A percentile compares a stretch with the other conserved stretches of the same genome.
Conservation (phyloP, 1,140 invertebrate genomes). For the Drosophila ohnishii region DNA sequence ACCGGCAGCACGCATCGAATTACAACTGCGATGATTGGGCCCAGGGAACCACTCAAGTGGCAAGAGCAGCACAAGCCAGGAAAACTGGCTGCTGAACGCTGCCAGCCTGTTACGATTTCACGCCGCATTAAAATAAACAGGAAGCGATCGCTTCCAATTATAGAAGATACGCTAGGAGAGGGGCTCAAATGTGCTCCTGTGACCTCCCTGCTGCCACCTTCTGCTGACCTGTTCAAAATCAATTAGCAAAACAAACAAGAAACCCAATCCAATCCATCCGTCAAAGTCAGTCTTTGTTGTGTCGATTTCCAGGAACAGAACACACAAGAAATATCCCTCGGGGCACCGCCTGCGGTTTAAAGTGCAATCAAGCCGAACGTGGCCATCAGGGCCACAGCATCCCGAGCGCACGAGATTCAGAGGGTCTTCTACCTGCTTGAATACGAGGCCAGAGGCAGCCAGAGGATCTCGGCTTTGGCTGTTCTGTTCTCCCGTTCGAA, state of each 20-base stretch:
- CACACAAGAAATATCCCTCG: conserved; percentile 1
- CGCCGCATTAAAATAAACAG: conserved; percentile 70
- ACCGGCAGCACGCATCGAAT: conserved; percentile 41
- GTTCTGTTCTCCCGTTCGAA: conserved; percentile 62
- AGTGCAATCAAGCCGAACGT: conserved; percentile 69
- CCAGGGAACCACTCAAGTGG: conserved; percentile 33
- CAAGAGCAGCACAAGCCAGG: background rate
- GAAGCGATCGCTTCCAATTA: conserved; percentile 24
- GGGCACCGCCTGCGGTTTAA: conserved; percentile 50
- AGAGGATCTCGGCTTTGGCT: background rate
- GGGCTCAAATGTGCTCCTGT: background rate
- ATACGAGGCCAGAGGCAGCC: background rate
- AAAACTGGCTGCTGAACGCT: conserved; percentile 5
- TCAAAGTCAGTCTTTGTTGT: conserved; percentile 45
- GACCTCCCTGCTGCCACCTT: conserved; percentile 19
- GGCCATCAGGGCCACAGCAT: conserved; percentile 55
- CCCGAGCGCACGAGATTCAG: conserved; percentile 21
- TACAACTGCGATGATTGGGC: conserved; percentile 36
- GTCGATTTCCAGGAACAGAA: conserved; percentile 34
- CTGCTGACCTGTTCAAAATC: conserved; percentile 73
- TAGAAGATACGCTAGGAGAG: background rate
- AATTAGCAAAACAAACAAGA: conserved; percentile 71
- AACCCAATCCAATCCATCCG: conserved; percentile 20
- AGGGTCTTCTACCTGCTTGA: conserved; percentile 9
- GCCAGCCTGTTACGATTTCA: conserved; percentile 54